phyloP scores from a whole-genome alignment of 2,888 invertebrate species.

The Drosophila testacea region DNA sequence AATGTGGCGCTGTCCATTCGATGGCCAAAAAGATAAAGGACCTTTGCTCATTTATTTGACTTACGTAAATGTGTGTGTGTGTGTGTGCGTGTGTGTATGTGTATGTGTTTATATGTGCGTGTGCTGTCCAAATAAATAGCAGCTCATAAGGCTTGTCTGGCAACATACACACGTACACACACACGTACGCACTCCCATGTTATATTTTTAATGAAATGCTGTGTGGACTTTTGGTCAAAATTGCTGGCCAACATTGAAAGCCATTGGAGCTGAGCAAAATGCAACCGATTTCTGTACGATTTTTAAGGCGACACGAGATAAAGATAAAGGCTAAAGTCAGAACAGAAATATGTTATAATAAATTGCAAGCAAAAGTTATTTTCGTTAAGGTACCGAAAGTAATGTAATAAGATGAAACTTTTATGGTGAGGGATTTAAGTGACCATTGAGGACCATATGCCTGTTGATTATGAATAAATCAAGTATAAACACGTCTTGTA shows the following conservation, averaged over 20 bases:
- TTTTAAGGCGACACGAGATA: constrained; percentile 39
- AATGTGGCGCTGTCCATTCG: constrained; percentile 59
- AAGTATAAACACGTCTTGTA: not conserved
- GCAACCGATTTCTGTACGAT: constrained; percentile 9
- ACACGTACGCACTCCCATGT: constrained; percentile 24
- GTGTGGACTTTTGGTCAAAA: constrained; percentile 36
- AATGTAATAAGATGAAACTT: constrained; percentile 10
- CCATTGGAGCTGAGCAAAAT: constrained; percentile 16
- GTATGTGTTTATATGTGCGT: constrained; percentile 26
- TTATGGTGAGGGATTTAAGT: not conserved
- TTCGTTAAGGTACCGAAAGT: constrained; percentile 17
- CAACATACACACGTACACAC: constrained; percentile 16
- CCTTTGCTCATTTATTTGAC: constrained; percentile 77
- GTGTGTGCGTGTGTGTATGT: not conserved
- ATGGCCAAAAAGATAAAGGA: constrained; percentile 58
- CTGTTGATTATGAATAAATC: constrained; percentile 17
- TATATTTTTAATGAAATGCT: constrained; percentile 64
- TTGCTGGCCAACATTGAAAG: constrained; percentile 31
- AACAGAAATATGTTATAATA: constrained; percentile 18
- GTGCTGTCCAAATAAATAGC: constrained; percentile 68
- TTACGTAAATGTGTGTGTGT: constrained; percentile 66
- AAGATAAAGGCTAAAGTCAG: constrained; percentile 1
- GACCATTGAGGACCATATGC: constrained; percentile 5
- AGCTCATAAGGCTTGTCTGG: constrained; percentile 58
- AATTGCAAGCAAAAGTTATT: constrained; percentile 31